Evolutionary conservation across 2,113 vertebrate genomes (phyloP).

Genomic region (Callithrix jacchus): DNA sequence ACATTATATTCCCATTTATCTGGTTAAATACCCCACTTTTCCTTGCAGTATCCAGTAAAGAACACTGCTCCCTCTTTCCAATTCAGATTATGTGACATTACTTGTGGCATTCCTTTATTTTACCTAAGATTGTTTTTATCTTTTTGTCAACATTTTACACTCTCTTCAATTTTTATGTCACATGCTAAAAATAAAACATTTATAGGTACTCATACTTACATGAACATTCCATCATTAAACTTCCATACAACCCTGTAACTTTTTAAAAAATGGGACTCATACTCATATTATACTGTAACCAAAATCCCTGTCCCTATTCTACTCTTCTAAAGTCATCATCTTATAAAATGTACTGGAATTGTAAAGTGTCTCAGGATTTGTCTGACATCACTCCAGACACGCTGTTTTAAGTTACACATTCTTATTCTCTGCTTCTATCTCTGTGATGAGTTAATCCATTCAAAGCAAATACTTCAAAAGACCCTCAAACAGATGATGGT

Average conservation of each 20-base stretch:
- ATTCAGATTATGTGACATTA: not conserved
- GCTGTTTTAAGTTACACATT: not conserved
- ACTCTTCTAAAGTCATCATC: not conserved
- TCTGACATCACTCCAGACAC: not conserved
- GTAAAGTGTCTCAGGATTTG: not conserved
- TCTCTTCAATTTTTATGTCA: not conserved
- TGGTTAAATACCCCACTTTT: not conserved
- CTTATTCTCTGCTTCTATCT: not conserved
- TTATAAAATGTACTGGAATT: not conserved
- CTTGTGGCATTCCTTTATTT: not conserved
- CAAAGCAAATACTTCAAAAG: not conserved
- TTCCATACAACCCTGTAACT: not conserved
- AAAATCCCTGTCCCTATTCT: not conserved
- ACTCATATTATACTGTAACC: not conserved
- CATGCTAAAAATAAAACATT: not conserved
- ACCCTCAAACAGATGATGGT: not conserved
- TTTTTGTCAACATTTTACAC: not conserved
- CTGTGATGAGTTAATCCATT: not conserved
- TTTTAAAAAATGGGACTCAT: not conserved
- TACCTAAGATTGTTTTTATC: not conserved
- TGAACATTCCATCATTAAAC: not conserved
- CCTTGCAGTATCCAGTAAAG: not conserved
- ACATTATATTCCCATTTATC: not conserved
- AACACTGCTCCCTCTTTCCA: not conserved
- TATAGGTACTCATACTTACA: not conserved